Percentiles rank a stretch among this genome's conserved stretches.
phyloP scores from a whole-genome alignment of 2,888 invertebrate species.

The Parochlus steinenii region DNA sequence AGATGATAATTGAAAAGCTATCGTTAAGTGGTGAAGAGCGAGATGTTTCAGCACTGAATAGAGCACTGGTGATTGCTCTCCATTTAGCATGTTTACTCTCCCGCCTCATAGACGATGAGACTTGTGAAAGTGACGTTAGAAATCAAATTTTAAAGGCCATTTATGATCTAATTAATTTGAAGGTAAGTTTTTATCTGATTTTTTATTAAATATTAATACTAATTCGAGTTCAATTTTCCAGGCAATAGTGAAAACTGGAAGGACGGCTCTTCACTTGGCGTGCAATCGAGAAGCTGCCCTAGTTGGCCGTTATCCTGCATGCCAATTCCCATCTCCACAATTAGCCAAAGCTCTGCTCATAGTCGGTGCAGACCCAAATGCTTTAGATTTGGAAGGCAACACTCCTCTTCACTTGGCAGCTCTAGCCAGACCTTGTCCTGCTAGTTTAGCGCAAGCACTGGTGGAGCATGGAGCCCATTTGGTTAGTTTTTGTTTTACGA shows the following conservation, averaged over 20 bases:
- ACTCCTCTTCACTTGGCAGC: conserved; percentile 78
- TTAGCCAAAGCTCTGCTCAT: conserved; percentile 57
- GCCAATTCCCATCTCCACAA: conserved; percentile 50
- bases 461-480: conserved; percentile 56
- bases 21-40: conserved; percentile 45
- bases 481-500: conserved; percentile 18
- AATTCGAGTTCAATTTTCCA: conserved; percentile 18
- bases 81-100: conserved; percentile 68
- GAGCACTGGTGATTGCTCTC: conserved; percentile 70
- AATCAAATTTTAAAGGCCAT: conserved; percentile 51
- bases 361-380: conserved; percentile 69
- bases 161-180: conserved; percentile 59
- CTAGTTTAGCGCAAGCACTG: conserved; percentile 52
- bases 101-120: conserved; percentile 41
- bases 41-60: conserved; percentile 57
- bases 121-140: conserved; percentile 33
- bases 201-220: not conserved
- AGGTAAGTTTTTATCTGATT: conserved; percentile 25
- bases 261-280: conserved; percentile 65
- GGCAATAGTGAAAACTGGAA: conserved; percentile 41
- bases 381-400: conserved; percentile 66
- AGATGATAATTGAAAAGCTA: conserved; percentile 34
- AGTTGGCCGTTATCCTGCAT: conserved; percentile 48
- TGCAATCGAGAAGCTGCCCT: conserved; percentile 62
- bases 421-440: conserved; percentile 51